A percentile compares a stretch with the other conserved stretches of the same genome.
phyloP scores from a whole-genome alignment of 2,113 vertebrate species.

The Pedetes capensis region DNA sequence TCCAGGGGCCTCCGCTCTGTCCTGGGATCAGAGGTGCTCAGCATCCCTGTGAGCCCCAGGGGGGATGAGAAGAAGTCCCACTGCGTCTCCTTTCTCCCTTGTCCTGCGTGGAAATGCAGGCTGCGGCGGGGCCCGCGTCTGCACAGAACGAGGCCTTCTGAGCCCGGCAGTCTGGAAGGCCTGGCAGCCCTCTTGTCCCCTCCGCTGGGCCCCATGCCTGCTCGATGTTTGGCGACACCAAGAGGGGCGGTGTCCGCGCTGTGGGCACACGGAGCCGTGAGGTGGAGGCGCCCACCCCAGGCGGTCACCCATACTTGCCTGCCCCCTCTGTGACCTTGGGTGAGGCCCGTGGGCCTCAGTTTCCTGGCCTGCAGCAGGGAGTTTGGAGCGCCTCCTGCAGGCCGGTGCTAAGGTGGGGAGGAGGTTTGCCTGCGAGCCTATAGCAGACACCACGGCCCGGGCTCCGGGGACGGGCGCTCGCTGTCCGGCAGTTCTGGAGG shows the following conservation, averaged over 20 bases:
- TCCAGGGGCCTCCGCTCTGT: not conserved
- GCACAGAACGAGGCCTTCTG: not conserved
- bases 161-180: not conserved
- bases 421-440: not conserved
- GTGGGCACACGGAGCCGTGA: accelerated
- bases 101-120: not conserved
- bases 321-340: not conserved
- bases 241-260: not conserved
- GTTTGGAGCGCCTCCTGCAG: not conserved
- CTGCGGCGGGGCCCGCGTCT: not conserved
- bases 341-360: accelerated
- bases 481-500: not conserved
- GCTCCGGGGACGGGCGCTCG: too few species aligned
- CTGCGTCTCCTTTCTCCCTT: not conserved
- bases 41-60: not conserved
- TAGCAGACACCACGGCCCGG: not conserved
- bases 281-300: not conserved
- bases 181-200: not conserved
- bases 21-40: not conserved
- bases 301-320: too few species aligned
- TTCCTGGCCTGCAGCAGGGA: not conserved
- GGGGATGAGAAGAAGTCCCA: not conserved
- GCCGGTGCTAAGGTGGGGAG: not conserved
- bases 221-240: not conserved
- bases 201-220: not conserved